Base-by-base conservation (phyloP, 2,797 vertebrate genomes). In the Neostethus bicornis region DNA sequence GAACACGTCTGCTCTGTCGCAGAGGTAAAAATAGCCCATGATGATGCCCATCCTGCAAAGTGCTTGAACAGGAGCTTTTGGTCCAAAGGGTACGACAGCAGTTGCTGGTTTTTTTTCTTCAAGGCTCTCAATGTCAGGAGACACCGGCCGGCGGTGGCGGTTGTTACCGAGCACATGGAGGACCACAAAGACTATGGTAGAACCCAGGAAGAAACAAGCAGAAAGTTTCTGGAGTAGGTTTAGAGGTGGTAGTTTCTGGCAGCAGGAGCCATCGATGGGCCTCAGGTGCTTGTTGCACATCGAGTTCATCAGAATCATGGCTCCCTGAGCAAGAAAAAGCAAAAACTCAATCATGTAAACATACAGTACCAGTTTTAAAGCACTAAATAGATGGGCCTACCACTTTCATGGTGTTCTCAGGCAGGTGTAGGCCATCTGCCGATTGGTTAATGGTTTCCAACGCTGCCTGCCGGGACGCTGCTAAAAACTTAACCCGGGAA, bases 11-110 rank as follows among this genome's bases (percentile, higher is more conserved):
- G 95, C 97, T 75, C 97, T 88, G 87, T 99, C 97, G 72, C 97
- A 99, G 1, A 99, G 91, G 85, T 96, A 99, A 88, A 99, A 99
- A 87, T 99, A 99, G 45, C 88, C 91, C 97, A 99, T 99, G 81
- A 99, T 98, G 58, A 98, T 65, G 54, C 96, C 95, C 85, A 99
- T 95, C 82, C 93, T 95, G 87, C 94, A 95, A 50, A 96, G 87
- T 24, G 93, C 94, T 73, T 93, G 92, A 58, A 98, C 87, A 7
- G 93, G 88, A 23, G 90, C 88, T 86, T 94, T 94, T 13, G 91
- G 83, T 17, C 92, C 92, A 38, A 90, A 90, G 44, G 86, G 75
- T 0, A 73, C 55, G 14, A 90, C 70, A 55, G 77, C 92, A 19
- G 80, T 73, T 1, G 89, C 70, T 43, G 94, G 94, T 80, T 98